A percentile compares a stretch with the other conserved stretches of the same genome.
These are phyloP conservation scores for Psettodes erumei DNA, from an alignment of 2,113 vertebrate genomes.

Conservation along the genomic window DNA sequence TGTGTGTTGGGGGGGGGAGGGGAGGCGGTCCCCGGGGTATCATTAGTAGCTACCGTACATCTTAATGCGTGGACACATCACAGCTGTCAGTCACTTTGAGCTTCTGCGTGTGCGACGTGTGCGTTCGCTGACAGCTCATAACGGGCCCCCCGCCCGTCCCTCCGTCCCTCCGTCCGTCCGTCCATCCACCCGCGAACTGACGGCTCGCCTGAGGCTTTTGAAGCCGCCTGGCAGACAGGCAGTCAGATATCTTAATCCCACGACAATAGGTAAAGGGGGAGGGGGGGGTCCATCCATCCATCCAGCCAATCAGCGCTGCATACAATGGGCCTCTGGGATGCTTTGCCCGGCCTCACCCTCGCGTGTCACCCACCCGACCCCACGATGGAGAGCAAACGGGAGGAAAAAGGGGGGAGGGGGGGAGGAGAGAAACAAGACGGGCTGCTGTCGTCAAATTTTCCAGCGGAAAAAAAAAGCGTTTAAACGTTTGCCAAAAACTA, in stretches of 20 bases:
- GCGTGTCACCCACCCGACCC: constrained; percentile 29
- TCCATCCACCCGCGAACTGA: constrained; percentile 10
- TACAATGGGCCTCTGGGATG: constrained; percentile 54
- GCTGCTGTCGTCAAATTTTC: background rate
- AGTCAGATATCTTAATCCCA: constrained; percentile 74
- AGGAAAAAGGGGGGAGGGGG: background rate
- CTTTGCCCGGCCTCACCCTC: constrained; percentile 41
- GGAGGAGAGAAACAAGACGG: background rate
- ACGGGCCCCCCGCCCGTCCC: background rate
- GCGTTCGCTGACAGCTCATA: constrained; percentile 55
- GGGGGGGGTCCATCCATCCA: constrained; percentile 37
- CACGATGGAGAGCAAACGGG: background rate
- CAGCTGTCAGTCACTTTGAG: constrained; percentile 66
- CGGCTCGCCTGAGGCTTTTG: constrained; percentile 51
- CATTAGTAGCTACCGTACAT: constrained; percentile 61
- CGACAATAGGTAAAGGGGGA: constrained; percentile 66
- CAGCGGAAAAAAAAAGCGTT: background rate
- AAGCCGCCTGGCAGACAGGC: constrained; percentile 58
- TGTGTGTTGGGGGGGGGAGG: background rate
- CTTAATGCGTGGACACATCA: constrained; percentile 51
- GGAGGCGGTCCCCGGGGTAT: constrained; percentile 63
- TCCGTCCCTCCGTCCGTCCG: constrained; percentile 2
- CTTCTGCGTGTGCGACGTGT: background rate
- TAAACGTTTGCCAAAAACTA: background rate
- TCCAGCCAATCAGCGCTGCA: constrained; percentile 47